A percentile compares a stretch with the other conserved stretches of the same genome.
phyloP scores from a whole-genome alignment of 1,140 invertebrate genomes.

The Pemphigus obesinymphae region DNA sequence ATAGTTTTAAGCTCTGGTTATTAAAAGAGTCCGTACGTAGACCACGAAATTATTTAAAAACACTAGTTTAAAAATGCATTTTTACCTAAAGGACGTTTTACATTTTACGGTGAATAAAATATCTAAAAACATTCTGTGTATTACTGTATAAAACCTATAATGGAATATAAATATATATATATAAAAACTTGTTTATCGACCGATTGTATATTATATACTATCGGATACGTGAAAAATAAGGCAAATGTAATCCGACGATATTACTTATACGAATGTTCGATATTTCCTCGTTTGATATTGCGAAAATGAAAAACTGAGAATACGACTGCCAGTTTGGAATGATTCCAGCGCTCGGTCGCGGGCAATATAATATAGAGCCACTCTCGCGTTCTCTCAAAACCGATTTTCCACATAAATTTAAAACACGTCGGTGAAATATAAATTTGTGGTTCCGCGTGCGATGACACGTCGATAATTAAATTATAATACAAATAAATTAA shows the following conservation, averaged over 20 bases:
- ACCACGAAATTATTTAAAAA: too few relatives aligned
- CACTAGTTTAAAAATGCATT: too few relatives aligned
- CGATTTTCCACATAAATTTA: conserved; percentile 7
- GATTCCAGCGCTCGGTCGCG: not conserved
- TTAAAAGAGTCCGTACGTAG: too few relatives aligned
- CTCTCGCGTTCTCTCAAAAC: not conserved
- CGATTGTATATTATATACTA: not conserved
- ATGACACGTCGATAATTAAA: too few relatives aligned
- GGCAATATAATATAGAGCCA: not conserved
- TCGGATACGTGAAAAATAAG: not conserved
- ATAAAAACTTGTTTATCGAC: not conserved
- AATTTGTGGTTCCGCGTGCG: too few relatives aligned
- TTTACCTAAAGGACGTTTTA: too few relatives aligned
- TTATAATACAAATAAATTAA: too few relatives aligned
- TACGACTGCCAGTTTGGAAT: conserved; percentile 11
- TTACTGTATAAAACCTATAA: too few relatives aligned
- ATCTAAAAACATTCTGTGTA: too few relatives aligned
- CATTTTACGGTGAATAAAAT: too few relatives aligned
- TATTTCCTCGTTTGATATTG: not conserved
- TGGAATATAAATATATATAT: not conserved
- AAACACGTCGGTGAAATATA: not conserved
- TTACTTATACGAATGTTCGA: conserved; percentile 11
- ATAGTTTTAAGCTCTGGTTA: too few relatives aligned
- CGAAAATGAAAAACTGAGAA: conserved; percentile 4
- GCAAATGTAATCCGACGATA: not conserved